phyloP scores from a whole-genome alignment of 2,888 invertebrate species.

The Diarsia dahlii region DNA sequence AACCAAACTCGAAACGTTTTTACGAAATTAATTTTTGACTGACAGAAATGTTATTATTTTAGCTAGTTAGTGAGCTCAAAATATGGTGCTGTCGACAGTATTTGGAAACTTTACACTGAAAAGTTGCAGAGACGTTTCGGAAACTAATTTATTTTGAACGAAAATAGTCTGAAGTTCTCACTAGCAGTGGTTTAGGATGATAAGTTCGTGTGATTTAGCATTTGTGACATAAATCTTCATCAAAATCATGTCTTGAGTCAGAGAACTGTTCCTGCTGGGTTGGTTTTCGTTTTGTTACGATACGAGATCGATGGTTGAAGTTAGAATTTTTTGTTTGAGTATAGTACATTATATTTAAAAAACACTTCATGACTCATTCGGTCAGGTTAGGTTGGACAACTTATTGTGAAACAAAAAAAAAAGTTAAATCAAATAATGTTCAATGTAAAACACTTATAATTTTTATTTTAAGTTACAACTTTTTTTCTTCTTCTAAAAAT shows the following conservation, averaged over 20 bases:
- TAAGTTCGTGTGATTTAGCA: slow-evolving; percentile 80
- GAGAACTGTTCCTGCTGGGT: slow-evolving; percentile 48
- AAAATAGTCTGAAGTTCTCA: slow-evolving; percentile 76
- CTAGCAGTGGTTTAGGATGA: slow-evolving; percentile 77
- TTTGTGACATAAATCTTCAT: slow-evolving; percentile 83
- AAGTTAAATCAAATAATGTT: background rate
- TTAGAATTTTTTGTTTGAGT: background rate
- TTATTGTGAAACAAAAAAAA: background rate
- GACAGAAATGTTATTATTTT: slow-evolving; percentile 84
- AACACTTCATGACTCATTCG: too few species aligned
- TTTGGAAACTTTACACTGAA: slow-evolving; percentile 86
- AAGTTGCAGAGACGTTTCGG: slow-evolving; percentile 79
- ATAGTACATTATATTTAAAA: background rate
- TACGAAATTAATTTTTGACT: slow-evolving; percentile 83
- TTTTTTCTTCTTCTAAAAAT: background rate
- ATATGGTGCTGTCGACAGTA: slow-evolving; percentile 81
- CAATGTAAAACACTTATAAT: background rate
- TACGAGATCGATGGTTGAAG: background rate
- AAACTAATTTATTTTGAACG: slow-evolving; percentile 79
- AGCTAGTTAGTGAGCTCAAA: slow-evolving; percentile 80
- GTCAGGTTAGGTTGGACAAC: too few species aligned
- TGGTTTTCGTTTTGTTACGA: slow-evolving; percentile 46
- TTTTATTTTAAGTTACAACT: background rate
- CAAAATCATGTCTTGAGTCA: slow-evolving; percentile 72
- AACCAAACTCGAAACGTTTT: slow-evolving; percentile 73